A percentile compares a stretch with the other conserved stretches of the same genome.
Evolutionary conservation across 2,888 invertebrate species (phyloP).

Genomic region (Polydrusus tereticollis): DNA sequence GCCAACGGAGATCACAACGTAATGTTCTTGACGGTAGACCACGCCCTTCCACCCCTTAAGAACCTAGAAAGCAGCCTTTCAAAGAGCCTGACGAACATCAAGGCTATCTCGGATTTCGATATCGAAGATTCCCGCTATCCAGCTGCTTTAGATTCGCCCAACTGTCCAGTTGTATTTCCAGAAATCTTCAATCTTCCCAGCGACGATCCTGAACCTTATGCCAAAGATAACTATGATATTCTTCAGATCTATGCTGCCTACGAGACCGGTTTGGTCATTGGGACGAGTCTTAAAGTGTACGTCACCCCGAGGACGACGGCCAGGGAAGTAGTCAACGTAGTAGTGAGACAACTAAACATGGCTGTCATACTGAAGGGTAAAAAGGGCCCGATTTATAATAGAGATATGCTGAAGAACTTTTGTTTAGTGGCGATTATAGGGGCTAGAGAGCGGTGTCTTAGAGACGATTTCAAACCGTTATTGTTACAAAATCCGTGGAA

Average conservation of each 20-base stretch:
- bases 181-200: conserved; percentile 60
- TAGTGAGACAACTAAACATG: conserved; percentile 96
- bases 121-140: conserved; percentile 56
- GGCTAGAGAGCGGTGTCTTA: conserved; percentile 90
- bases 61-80: conserved; percentile 64
- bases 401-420: conserved; percentile 88
- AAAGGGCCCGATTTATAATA: conserved; percentile 86
- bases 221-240: conserved; percentile 63
- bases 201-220: conserved; percentile 54
- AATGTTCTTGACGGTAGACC: conserved; percentile 59
- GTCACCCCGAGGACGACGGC: conserved; percentile 94
- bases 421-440: conserved; percentile 97
- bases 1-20: conserved; percentile 56
- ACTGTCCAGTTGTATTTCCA: conserved; percentile 46
- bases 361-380: conserved; percentile 89
- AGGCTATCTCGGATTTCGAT: conserved; percentile 54
- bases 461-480: conserved; percentile 94
- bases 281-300: conserved; percentile 93
- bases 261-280: conserved; percentile 92
- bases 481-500: conserved; percentile 97
- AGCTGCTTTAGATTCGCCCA: conserved; percentile 56
- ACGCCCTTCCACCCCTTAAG: conserved; percentile 53
- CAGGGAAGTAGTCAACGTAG: conserved; percentile 94
- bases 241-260: conserved; percentile 94
- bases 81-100: conserved; percentile 66